phyloP scores from a whole-genome alignment of 2,888 invertebrate genomes.

The Gisinianus flammeolus region DNA sequence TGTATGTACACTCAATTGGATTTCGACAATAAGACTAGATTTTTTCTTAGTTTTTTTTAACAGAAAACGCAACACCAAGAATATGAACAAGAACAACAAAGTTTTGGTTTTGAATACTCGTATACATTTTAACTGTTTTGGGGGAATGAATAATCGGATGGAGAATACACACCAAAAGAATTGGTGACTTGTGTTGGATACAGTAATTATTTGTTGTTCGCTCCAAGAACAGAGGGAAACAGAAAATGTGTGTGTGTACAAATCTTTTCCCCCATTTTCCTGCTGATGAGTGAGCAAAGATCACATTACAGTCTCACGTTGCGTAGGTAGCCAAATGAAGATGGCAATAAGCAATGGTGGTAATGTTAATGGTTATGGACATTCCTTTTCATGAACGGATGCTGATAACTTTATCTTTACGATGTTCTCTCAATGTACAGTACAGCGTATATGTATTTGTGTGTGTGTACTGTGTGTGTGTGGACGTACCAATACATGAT shows the following conservation, averaged over 20 bases:
- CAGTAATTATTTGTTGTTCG: slow-evolving; percentile 1
- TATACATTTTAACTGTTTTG: not conserved
- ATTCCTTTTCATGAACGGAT: slow-evolving; percentile 35
- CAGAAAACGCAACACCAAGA: not conserved
- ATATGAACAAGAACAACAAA: not conserved
- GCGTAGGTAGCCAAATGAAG: slow-evolving; percentile 19
- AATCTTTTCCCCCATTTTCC: slow-evolving; percentile 28
- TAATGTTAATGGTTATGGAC: slow-evolving; percentile 24
- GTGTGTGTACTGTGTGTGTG: not conserved
- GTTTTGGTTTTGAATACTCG: not conserved
- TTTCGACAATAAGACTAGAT: too few species aligned
- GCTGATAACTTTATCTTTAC: slow-evolving; percentile 39
- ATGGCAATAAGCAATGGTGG: not conserved
- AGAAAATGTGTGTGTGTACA: slow-evolving; percentile 9
- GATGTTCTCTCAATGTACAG: too few species aligned
- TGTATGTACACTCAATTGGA: too few species aligned
- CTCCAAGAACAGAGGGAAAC: not conserved
- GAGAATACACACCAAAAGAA: not conserved
- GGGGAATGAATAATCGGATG: not conserved
- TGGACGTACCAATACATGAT: not conserved
- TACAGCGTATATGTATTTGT: not conserved
- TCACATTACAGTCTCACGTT: slow-evolving; percentile 37
- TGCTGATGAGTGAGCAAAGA: slow-evolving; percentile 33
- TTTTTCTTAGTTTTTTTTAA: too few species aligned
- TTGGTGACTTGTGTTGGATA: not conserved